Conservation (phyloP, 2,888 invertebrate genomes). For the Archips crataeganus region DNA sequence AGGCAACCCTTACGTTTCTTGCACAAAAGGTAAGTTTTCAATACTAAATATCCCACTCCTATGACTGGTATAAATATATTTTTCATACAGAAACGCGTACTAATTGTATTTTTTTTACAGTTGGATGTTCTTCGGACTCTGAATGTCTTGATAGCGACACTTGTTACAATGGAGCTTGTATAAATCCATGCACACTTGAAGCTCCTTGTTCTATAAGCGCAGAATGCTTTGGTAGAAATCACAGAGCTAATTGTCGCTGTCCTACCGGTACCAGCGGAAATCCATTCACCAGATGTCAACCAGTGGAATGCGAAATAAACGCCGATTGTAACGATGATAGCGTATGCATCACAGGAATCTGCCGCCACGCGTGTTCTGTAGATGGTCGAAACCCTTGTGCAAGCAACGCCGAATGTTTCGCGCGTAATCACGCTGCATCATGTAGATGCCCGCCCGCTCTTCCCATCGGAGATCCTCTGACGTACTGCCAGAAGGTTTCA, state of each 20-base stretch:
- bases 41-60: constrained; percentile 31
- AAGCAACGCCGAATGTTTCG: constrained; percentile 92
- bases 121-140: constrained; percentile 93
- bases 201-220: constrained; percentile 94
- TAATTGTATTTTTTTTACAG: constrained; percentile 75
- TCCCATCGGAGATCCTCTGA: constrained; percentile 92
- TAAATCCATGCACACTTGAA: constrained; percentile 92
- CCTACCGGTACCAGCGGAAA: constrained; percentile 91
- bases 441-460: constrained; percentile 93
- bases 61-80: not conserved
- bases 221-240: constrained; percentile 92
- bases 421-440: constrained; percentile 91
- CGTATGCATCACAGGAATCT: constrained; percentile 90
- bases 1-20: constrained; percentile 94
- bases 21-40: constrained; percentile 87
- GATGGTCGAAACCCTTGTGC: constrained; percentile 91
- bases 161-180: constrained; percentile 93
- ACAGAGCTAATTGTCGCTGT: constrained; percentile 93
- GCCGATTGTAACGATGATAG: constrained; percentile 92
- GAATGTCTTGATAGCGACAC: constrained; percentile 93
- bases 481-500: constrained; percentile 88
- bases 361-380: constrained; percentile 91
- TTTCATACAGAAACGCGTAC: not conserved
- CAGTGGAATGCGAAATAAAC: constrained; percentile 92
- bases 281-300: constrained; percentile 91